phyloP scores from a whole-genome alignment of 2,797 vertebrate species.

The Catostomus latipinnis region DNA sequence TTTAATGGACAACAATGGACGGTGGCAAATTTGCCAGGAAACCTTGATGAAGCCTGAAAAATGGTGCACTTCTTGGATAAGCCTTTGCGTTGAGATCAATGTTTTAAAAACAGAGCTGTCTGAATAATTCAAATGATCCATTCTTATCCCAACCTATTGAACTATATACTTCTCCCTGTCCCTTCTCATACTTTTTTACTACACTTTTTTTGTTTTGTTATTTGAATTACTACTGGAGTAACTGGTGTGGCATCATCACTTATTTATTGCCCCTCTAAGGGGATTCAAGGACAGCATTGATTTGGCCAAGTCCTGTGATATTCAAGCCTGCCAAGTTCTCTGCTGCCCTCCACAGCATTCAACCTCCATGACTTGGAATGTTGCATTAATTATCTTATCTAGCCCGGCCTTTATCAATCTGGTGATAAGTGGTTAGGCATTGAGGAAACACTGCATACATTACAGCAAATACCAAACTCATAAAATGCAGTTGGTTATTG shows the following conservation, averaged over 20 bases:
- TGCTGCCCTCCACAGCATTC: background rate
- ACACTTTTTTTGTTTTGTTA: background rate
- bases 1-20: too few relatives aligned
- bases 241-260: background rate
- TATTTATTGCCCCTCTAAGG: background rate
- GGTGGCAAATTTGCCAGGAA: too few relatives aligned
- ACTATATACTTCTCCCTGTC: too few relatives aligned
- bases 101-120: too few relatives aligned
- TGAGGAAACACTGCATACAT: slow-evolving; percentile 38
- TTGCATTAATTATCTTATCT: slow-evolving; percentile 61
- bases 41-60: too few relatives aligned
- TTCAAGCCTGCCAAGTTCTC: too few relatives aligned
- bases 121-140: too few relatives aligned
- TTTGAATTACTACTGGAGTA: background rate
- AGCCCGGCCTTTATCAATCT: slow-evolving; percentile 17
- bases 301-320: slow-evolving; percentile 4
- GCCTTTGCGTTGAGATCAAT: too few relatives aligned
- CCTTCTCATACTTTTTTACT: too few relatives aligned
- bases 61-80: too few relatives aligned
- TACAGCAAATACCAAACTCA: background rate
- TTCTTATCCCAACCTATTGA: too few relatives aligned
- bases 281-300: slow-evolving; percentile 8
- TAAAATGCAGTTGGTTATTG: too few relatives aligned
- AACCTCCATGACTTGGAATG: slow-evolving; percentile 26
- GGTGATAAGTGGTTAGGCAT: slow-evolving; percentile 34